Percentiles rank a stretch among this genome's conserved stretches.
Evolutionary conservation across 2,888 invertebrate genomes (phyloP).

Genomic region (Formica aserva): DNA sequence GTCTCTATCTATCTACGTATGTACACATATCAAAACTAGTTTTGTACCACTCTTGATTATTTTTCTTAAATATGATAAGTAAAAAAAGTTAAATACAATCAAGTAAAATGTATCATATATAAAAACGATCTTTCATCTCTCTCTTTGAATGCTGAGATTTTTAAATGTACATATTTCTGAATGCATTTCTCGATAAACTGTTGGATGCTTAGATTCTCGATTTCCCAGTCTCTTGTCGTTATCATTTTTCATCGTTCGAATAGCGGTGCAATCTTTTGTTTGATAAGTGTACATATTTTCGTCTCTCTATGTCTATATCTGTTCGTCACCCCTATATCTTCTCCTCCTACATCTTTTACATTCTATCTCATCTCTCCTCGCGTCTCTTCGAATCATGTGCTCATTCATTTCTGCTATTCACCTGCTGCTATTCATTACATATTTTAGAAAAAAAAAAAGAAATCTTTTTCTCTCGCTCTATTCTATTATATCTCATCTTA

Average conservation of each 20-base stretch:
- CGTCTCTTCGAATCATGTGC: slow-evolving; percentile 68
- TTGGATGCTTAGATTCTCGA: slow-evolving; percentile 33
- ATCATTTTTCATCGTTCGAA: not conserved
- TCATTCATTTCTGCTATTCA: slow-evolving; percentile 77
- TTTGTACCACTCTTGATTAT: slow-evolving; percentile 27
- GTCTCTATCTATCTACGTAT: slow-evolving; percentile 36
- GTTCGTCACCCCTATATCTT: slow-evolving; percentile 7
- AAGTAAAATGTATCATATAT: not conserved
- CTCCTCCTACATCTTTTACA: slow-evolving; percentile 16
- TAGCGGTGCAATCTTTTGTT: slow-evolving; percentile 46
- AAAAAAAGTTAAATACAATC: not conserved
- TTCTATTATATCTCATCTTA: slow-evolving; percentile 45
- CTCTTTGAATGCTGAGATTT: slow-evolving; percentile 11
- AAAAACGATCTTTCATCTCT: not conserved
- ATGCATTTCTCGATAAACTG: slow-evolving; percentile 34
- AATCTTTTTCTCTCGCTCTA: slow-evolving; percentile 43
- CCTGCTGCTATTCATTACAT: slow-evolving; percentile 72
- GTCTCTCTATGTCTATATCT: slow-evolving; percentile 51
- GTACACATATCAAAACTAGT: slow-evolving; percentile 45
- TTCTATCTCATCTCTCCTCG: slow-evolving; percentile 16
- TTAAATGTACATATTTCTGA: slow-evolving; percentile 27
- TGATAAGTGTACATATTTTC: slow-evolving; percentile 46
- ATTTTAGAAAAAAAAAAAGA: slow-evolving; percentile 13
- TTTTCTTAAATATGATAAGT: not conserved
- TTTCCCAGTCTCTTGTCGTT: slow-evolving; percentile 43